Evolutionary conservation across 2,113 vertebrate species (phyloP).

Genomic region (Menidia beryllina): DNA sequence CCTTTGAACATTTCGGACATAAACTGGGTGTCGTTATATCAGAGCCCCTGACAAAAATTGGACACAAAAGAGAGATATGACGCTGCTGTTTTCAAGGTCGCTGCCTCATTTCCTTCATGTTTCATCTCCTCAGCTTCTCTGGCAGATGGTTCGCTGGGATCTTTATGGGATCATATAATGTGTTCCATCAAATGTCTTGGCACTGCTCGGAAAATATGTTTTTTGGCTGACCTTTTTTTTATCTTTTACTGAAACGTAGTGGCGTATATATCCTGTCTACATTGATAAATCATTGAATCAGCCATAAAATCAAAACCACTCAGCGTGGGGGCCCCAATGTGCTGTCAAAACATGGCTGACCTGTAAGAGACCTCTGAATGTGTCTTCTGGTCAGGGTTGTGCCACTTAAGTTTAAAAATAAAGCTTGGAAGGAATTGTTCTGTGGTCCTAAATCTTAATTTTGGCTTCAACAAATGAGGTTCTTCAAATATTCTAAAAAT

Average conservation of each 20-base stretch:
- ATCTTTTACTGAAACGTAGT: neutral
- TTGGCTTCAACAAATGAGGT: no score
- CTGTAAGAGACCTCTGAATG: no score
- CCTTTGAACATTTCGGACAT: constrained; percentile 34
- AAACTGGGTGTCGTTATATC: constrained; percentile 27
- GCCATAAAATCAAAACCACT: no score
- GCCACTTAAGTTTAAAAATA: no score
- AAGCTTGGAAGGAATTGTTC: no score
- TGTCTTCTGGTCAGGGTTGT: no score
- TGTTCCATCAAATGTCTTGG: constrained; percentile 54
- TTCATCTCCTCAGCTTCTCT: constrained; percentile 19
- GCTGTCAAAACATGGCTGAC: no score
- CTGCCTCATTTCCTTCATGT: constrained; percentile 13
- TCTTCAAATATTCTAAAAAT: no score
- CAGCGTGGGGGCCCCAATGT: no score
- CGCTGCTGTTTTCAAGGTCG: constrained; percentile 54
- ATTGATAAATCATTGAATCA: neutral
- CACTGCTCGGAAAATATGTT: constrained; percentile 18
- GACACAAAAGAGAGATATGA: constrained; percentile 25
- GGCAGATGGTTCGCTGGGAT: constrained; percentile 12
- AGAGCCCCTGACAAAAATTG: constrained; percentile 22
- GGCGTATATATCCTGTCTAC: constrained; percentile 1
- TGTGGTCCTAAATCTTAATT: no score
- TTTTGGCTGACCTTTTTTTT: constrained; percentile 13
- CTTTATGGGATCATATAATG: constrained; percentile 28